A percentile compares a stretch with the other conserved stretches of the same genome.
phyloP scores from a whole-genome alignment of 2,113 vertebrate species.

The Chaetodon trifascialis region DNA sequence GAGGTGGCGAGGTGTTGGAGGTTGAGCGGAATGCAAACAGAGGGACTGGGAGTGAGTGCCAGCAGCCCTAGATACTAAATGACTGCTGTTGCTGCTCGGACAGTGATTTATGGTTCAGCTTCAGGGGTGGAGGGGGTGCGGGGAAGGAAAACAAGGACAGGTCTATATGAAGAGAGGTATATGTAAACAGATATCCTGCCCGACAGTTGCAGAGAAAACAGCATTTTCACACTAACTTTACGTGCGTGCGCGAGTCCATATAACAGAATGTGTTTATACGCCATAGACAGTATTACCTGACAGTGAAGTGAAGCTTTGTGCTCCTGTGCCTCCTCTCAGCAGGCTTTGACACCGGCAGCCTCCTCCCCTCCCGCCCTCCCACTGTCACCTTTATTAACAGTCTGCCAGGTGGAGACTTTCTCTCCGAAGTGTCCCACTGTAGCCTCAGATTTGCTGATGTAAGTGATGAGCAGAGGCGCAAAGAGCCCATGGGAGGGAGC shows the following conservation, averaged over 20 bases:
- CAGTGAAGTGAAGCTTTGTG: conserved; percentile 30
- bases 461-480: conserved; percentile 60
- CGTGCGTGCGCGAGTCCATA: background rate
- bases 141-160: conserved; percentile 33
- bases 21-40: conserved; percentile 47
- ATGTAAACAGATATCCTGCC: conserved; percentile 30
- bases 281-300: background rate
- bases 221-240: conserved; percentile 1
- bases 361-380: conserved; percentile 60
- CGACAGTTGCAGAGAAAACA: conserved; percentile 26
- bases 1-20: conserved; percentile 20
- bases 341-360: conserved; percentile 62
- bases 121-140: conserved; percentile 30
- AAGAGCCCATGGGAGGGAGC: conserved; percentile 45
- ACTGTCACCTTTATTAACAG: conserved; percentile 80
- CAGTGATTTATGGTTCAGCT: conserved; percentile 70
- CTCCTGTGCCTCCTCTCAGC: conserved; percentile 51
- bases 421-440: conserved; percentile 50
- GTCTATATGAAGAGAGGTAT: conserved; percentile 37
- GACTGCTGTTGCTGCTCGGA: conserved; percentile 55
- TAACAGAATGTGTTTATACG: background rate
- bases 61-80: conserved; percentile 55
- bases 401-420: conserved; percentile 75
- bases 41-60: conserved; percentile 6
- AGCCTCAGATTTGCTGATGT: conserved; percentile 69